phyloP scores from a whole-genome alignment of 2,888 invertebrate species.

The Epiblema foenella region DNA sequence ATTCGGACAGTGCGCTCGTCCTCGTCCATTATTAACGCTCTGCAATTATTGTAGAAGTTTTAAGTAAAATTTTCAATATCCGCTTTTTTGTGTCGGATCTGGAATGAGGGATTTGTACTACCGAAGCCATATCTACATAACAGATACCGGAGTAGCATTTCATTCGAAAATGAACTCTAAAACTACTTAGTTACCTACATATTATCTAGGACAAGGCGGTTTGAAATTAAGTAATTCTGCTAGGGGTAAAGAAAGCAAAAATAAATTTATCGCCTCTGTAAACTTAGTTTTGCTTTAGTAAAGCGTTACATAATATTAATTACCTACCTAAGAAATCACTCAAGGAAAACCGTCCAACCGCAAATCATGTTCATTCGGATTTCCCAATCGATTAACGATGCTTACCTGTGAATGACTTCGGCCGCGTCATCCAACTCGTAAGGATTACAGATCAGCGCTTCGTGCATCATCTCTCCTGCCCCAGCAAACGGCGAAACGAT shows the following conservation, averaged over 20 bases:
- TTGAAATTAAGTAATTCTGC: background rate
- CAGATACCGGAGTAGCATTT: background rate
- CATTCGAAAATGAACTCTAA: background rate
- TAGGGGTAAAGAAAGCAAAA: background rate
- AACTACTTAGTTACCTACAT: too few relatives aligned
- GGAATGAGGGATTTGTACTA: background rate
- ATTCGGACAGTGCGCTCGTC: conserved; percentile 94
- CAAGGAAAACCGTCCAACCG: conserved; percentile 3
- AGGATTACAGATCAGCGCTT: conserved; percentile 95
- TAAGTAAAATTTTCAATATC: background rate
- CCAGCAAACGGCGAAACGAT: conserved; percentile 96
- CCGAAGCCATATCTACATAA: background rate
- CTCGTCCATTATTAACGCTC: conserved; percentile 95
- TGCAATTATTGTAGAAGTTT: conserved; percentile 56
- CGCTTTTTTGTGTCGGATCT: background rate
- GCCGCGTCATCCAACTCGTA: conserved; percentile 95
- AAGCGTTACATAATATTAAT: background rate
- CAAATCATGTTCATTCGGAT: background rate
- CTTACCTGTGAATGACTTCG: conserved; percentile 91
- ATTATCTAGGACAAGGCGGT: background rate
- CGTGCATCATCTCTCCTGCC: conserved; percentile 97
- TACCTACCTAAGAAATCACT: background rate
- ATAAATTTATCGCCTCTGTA: too few relatives aligned
- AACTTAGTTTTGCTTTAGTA: background rate
- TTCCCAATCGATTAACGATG: background rate